phyloP scores from a whole-genome alignment of 2,888 invertebrate species.

The Brachypalpus laphriformis region DNA sequence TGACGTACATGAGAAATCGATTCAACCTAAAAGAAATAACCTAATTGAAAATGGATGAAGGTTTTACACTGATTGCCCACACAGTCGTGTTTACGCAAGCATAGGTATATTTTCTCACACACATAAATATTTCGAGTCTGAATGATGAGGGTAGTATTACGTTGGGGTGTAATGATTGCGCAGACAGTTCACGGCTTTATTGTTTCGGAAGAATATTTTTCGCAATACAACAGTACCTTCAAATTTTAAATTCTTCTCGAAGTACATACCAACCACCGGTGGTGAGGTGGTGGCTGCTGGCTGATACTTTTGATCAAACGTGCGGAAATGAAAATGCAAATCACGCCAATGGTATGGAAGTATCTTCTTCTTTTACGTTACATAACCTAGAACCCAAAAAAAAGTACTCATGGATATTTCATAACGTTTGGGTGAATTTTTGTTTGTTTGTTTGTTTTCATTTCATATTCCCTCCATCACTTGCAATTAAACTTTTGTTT shows the following conservation, averaged over 20 bases:
- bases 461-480: not conserved
- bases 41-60: not conserved
- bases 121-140: not conserved
- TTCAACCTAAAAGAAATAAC: not conserved
- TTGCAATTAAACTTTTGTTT: slow-evolving; percentile 8
- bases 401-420: slow-evolving; percentile 10
- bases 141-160: not conserved
- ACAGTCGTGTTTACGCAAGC: not conserved
- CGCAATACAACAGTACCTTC: not conserved
- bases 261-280: no score
- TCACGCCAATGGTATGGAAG: not conserved
- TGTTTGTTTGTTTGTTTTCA: not conserved
- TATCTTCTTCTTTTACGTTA: not conserved
- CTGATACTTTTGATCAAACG: not conserved
- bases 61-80: not conserved
- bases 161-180: not conserved
- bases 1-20: not conserved
- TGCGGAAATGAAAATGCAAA: slow-evolving; percentile 28
- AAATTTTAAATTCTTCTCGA: not conserved
- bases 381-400: not conserved
- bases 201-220: not conserved
- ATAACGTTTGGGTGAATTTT: not conserved
- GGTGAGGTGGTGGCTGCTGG: not conserved
- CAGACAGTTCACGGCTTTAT: not conserved
- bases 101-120: not conserved